Percentiles rank a stretch among this genome's conserved stretches.
phyloP scores from a whole-genome alignment of 1,140 invertebrate species.

The Tribolium castaneum region DNA sequence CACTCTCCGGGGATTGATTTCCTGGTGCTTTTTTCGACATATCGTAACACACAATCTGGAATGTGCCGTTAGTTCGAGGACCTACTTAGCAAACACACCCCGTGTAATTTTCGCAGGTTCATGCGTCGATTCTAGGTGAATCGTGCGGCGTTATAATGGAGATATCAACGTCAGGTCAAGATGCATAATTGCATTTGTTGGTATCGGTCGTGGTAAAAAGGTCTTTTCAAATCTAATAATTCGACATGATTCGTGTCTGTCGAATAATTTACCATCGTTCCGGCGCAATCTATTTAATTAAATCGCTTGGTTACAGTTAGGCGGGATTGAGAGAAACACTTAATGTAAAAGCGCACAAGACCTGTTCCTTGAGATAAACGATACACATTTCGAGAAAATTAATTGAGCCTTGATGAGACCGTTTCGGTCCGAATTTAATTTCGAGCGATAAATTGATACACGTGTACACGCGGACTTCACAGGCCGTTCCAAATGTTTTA shows the following conservation, averaged over 20 bases:
- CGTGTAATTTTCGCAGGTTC: constrained; percentile 3
- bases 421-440: too few relatives aligned
- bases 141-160: constrained; percentile 4
- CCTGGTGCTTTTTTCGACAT: not conserved
- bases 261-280: not conserved
- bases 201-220: not conserved
- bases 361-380: too few relatives aligned
- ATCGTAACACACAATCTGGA: not conserved
- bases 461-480: too few relatives aligned
- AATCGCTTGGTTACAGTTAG: constrained; percentile 15
- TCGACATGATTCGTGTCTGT: not conserved
- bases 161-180: constrained; percentile 26
- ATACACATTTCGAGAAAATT: too few relatives aligned
- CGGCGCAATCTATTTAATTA: constrained; percentile 17
- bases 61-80: not conserved
- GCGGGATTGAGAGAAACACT: not conserved
- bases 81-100: not conserved
- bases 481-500: too few relatives aligned
- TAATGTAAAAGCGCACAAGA: too few relatives aligned
- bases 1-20: not conserved
- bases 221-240: not conserved
- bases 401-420: too few relatives aligned
- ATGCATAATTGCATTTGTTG: not conserved
- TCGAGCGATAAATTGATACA: too few relatives aligned
- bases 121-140: not conserved